Evolutionary conservation across 2,888 invertebrate species (phyloP).

Genomic region (Tiphia femorata): DNA sequence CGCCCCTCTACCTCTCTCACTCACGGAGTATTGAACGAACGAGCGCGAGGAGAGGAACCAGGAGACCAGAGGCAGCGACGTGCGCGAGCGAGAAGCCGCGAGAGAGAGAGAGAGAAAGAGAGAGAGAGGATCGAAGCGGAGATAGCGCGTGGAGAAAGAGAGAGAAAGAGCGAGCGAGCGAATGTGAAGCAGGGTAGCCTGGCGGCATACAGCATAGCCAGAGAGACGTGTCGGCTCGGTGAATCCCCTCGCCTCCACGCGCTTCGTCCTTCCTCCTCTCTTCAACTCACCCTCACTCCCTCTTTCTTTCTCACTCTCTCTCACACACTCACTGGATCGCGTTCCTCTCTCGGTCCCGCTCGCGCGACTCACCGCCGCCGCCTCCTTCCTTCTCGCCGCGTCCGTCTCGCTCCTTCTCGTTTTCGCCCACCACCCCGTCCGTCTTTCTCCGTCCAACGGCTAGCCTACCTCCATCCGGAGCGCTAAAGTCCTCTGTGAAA

Average conservation of each 20-base stretch:
- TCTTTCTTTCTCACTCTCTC: constrained; percentile 12
- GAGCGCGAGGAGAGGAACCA: constrained; percentile 55
- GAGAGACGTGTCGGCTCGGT: constrained; percentile 62
- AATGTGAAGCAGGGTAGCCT: constrained; percentile 53
- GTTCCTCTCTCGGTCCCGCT: constrained; percentile 20
- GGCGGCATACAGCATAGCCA: constrained; percentile 55
- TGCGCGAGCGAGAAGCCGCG: constrained; percentile 37
- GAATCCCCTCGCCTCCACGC: constrained; percentile 32
- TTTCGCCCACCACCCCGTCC: constrained; percentile 22
- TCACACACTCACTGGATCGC: constrained; percentile 9
- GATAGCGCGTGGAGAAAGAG: constrained; percentile 26
- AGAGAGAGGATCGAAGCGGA: constrained; percentile 21
- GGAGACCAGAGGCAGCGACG: constrained; percentile 51
- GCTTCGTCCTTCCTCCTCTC: constrained; percentile 8
- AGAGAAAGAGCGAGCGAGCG: constrained; percentile 38
- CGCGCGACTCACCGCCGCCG: constrained; percentile 14
- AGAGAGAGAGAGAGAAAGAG: constrained; percentile 32
- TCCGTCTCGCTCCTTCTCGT: constrained; percentile 15
- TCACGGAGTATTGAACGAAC: constrained; percentile 63
- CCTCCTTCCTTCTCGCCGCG: constrained; percentile 19
- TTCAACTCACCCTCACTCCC: not conserved
- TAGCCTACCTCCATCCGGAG: constrained; percentile 54
- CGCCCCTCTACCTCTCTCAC: constrained; percentile 50
- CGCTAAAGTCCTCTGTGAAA: constrained; percentile 63
- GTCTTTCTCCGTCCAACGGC: constrained; percentile 42